Conservation (phyloP, 2,888 invertebrate species). For the Invenusta paracnida region DNA sequence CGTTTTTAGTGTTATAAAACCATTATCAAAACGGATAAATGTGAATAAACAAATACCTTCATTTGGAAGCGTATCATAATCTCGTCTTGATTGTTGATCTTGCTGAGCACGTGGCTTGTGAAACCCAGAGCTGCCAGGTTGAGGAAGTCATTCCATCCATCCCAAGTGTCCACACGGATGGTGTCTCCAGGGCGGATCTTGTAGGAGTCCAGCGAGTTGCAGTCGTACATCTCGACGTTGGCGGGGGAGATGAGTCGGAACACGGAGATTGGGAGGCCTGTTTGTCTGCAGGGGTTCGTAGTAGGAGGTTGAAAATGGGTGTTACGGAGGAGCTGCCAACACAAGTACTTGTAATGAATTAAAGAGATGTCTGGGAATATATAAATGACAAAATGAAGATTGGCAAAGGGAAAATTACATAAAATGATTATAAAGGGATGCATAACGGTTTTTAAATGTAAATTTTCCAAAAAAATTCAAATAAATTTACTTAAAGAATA, state of each 20-base stretch:
- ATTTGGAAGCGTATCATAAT: constrained; percentile 54
- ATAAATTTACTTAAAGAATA: too few relatives aligned
- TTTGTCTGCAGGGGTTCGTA: too few relatives aligned
- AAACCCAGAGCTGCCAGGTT: constrained; percentile 54
- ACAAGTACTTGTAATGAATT: neutral
- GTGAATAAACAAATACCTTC: constrained; percentile 48
- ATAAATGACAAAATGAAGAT: neutral
- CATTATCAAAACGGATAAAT: neutral
- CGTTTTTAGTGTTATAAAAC: neutral
- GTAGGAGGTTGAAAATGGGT: too few relatives aligned
- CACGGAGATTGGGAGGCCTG: constrained; percentile 58
- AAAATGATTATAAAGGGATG: too few relatives aligned
- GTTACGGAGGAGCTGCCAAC: neutral
- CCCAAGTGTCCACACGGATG: constrained; percentile 56
- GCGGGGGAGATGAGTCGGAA: constrained; percentile 53
- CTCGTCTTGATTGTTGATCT: constrained; percentile 51
- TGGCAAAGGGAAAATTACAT: neutral
- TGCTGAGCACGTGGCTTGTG: constrained; percentile 53
- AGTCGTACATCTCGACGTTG: constrained; percentile 55
- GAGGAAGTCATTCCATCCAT: constrained; percentile 58
- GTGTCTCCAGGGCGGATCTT: constrained; percentile 50
- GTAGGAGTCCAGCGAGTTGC: constrained; percentile 54
- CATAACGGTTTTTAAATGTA: too few relatives aligned
- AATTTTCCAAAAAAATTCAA: too few relatives aligned
- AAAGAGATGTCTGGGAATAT: neutral